Evolutionary conservation across 2,888 invertebrate genomes (phyloP), one percentile per base, ranked within the genome.

Genomic region (Agapostemon virescens): DNA sequence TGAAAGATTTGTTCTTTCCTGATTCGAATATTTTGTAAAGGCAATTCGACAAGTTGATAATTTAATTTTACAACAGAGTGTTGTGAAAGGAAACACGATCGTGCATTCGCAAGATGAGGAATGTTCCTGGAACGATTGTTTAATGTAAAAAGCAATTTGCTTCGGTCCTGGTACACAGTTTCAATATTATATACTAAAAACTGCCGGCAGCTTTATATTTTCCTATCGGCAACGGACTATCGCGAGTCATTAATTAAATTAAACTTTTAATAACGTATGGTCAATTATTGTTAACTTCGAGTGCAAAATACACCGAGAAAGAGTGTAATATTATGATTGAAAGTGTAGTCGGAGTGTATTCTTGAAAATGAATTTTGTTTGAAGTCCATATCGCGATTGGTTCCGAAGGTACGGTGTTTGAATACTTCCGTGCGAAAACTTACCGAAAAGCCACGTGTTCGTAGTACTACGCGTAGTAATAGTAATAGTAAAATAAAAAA

Each of bases 301-400:
- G 58, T 58, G 58, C 58, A 58, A 58, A 30, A 58, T 2, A 58
- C 30, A 58, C 58, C 30, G 17, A 17, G 30, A 58, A 58, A 17
- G 20, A 33, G 30, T 58, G 30, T 58, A 58, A 58, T 20, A 58
- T 58, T 58, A 58, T 58, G 20, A 58, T 58, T 30, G 58, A 20
- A 33, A 33, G 20, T 61, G 33, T 33, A 9, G 9, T 11, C 3
- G 61, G 9, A 6, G 33, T 9, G 30, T 61, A 0, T 61, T 9
- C 61, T 20, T 30, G 61, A 33, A 61, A 61, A 61, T 33, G 33
- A 61, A 61, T 33, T 33, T 33, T 33, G 61, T 61, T 33, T 20
- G 7, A 61, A 33, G 61, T 61, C 61, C 20, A 61, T 61, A 20
- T 2, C 4, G 3, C 61, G 61, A 61, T 61, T 33, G 33, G 61